phyloP scores from a whole-genome alignment of 2,113 vertebrate species.

The Passer montanus region DNA sequence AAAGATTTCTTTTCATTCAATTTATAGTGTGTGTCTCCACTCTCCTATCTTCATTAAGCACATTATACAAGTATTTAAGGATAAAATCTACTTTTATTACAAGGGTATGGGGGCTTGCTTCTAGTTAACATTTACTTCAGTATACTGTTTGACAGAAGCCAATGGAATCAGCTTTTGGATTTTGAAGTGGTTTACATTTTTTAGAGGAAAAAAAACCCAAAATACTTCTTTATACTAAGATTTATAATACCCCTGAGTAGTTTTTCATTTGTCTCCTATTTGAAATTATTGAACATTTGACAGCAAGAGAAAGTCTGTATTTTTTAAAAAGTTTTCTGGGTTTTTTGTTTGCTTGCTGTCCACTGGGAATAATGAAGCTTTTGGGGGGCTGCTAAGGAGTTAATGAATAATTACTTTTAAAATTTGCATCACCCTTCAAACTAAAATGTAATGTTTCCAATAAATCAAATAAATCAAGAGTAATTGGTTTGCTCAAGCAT shows the following conservation, averaged over 20 bases:
- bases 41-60: background rate
- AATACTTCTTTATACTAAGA: background rate
- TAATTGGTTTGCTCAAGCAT: background rate
- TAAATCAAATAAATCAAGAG: background rate
- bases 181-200: background rate
- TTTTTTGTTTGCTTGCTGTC: background rate
- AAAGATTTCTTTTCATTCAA: background rate
- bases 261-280: background rate
- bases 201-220: accelerated
- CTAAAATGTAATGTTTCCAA: background rate
- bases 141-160: background rate
- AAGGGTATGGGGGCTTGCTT: background rate
- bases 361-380: background rate
- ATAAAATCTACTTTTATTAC: background rate
- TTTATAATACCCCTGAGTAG: background rate
- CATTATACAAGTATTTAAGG: background rate
- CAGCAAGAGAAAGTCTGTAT: background rate
- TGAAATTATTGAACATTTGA: background rate
- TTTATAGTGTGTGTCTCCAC: background rate
- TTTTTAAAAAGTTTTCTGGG: background rate
- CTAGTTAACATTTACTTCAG: background rate
- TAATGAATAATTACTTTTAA: background rate
- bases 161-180: background rate
- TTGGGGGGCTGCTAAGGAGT: background rate
- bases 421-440: background rate